phyloP scores from a whole-genome alignment of 2,888 invertebrate genomes.

The Leistus spinibarbis region DNA sequence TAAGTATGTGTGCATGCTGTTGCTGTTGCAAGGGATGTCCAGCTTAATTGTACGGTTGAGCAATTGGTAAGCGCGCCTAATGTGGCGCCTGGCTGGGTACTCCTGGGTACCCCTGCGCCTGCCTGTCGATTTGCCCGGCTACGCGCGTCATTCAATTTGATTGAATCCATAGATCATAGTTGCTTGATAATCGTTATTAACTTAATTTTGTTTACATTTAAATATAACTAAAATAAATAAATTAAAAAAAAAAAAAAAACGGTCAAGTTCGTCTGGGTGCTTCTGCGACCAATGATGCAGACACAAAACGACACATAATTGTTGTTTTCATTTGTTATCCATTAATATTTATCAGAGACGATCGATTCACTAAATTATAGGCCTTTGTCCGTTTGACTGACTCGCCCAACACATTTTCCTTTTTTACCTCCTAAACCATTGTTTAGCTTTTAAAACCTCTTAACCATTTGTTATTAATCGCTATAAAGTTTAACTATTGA shows the following conservation, averaged over 20 bases:
- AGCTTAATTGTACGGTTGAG: not conserved
- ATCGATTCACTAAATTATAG: constrained; percentile 36
- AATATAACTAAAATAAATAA: constrained; percentile 31
- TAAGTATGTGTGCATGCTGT: not conserved
- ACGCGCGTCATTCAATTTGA: constrained; percentile 36
- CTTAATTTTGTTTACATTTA: constrained; percentile 31
- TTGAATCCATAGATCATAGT: constrained; percentile 35
- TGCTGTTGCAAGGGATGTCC: not conserved
- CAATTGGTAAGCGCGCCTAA: not conserved
- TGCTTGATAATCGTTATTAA: constrained; percentile 34
- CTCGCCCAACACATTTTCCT: not conserved
- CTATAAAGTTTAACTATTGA: too few species aligned
- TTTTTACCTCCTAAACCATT: not conserved
- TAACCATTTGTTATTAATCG: too few species aligned
- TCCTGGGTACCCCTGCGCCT: not conserved
- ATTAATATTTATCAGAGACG: constrained; percentile 23
- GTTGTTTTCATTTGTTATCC: constrained; percentile 30
- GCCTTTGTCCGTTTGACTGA: not conserved
- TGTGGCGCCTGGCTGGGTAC: not conserved
- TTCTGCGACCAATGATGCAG: not conserved
- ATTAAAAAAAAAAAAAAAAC: not conserved
- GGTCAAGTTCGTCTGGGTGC: not conserved
- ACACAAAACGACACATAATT: constrained; percentile 13
- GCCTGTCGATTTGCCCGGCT: constrained; percentile 26
- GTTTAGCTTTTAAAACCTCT: too few species aligned